Evolutionary conservation across 2,888 invertebrate species (phyloP), one percentile per base, ranked within the genome.

Genomic region (Acanthosepion pharaonis): DNA sequence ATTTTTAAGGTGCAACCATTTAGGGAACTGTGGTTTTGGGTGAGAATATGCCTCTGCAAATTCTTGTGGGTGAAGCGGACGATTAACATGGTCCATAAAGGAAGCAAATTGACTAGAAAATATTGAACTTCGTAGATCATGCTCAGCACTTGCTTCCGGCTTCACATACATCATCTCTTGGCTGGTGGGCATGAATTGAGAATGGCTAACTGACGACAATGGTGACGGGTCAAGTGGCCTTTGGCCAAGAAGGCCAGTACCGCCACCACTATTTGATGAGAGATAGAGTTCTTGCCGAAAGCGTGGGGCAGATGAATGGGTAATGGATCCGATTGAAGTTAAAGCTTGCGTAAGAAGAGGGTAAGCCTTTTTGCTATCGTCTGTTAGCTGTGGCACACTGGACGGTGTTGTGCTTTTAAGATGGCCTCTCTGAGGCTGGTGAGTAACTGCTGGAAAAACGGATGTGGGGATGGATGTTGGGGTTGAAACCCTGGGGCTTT

Each of bases 291-390:
- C 93, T 49, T 93, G 93, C n/a, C 93, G 93, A 53, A 93, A 93
- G 18, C 53, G 93, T 48, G 93, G 53, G n/a, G 93, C 93, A 53
- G 93, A 93, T n/a, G 93, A 93, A 28, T 93, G 93, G 49, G 33
- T 93, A 8, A 93, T 49, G 4, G 93, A 93, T 93, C 51, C 93
- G n/a, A 93, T 93, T 49, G 93, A 93, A 53, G 93, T 93, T 49
- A 93, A 93, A 93, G 93, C 93, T 93, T 93, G 93, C 4, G 93
- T 93, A 93, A 93, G 93, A 93, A 93, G 93, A 49, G 93, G 93
- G 49, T 93, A 93, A 49, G 93, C 53, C 93, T 93, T 93, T 53
- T 93, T 93, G 53, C 93, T 93, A n/a, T 93, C 93, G 15, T 93
- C 53, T 93, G 93, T 53, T 49, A 53, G 93, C 51, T n/a, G 53